Evolutionary conservation across 2,113 vertebrate genomes (phyloP).

Genomic region (Chrysochloris asiatica): DNA sequence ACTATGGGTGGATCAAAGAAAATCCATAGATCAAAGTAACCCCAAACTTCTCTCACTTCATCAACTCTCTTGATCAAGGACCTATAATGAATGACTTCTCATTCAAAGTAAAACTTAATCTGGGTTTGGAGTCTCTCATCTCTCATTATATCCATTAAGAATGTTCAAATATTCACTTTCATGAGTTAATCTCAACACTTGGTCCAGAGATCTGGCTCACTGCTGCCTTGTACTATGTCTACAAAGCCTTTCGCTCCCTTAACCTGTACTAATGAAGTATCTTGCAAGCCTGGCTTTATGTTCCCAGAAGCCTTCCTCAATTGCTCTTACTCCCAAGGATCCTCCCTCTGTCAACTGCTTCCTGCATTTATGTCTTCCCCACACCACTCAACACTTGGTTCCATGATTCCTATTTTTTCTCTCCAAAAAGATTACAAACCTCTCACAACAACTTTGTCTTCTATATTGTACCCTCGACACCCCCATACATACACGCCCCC

Average conservation of each 20-base stretch:
- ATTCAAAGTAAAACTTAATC: background rate
- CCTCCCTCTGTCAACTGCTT: background rate
- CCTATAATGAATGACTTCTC: background rate
- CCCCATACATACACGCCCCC: too few species aligned
- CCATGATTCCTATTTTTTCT: background rate
- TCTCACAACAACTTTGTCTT: background rate
- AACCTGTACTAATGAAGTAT: background rate
- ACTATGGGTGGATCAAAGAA: background rate
- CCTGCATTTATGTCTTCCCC: too few species aligned
- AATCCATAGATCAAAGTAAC: background rate
- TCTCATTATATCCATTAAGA: background rate
- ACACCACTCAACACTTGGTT: fast-evolving
- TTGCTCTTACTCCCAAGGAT: background rate
- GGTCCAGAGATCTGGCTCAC: background rate
- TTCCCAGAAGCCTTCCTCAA: background rate
- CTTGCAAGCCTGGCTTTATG: background rate
- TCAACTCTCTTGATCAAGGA: background rate
- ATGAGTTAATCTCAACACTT: background rate
- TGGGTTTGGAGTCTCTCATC: fast-evolving
- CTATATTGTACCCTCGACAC: too few species aligned
- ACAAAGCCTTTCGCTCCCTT: background rate
- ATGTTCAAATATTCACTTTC: background rate
- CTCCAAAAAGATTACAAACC: background rate
- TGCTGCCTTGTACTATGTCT: background rate
- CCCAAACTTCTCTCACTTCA: background rate